Base-by-base conservation (phyloP, 2,113 vertebrate species). In the Grantiella picta region DNA sequence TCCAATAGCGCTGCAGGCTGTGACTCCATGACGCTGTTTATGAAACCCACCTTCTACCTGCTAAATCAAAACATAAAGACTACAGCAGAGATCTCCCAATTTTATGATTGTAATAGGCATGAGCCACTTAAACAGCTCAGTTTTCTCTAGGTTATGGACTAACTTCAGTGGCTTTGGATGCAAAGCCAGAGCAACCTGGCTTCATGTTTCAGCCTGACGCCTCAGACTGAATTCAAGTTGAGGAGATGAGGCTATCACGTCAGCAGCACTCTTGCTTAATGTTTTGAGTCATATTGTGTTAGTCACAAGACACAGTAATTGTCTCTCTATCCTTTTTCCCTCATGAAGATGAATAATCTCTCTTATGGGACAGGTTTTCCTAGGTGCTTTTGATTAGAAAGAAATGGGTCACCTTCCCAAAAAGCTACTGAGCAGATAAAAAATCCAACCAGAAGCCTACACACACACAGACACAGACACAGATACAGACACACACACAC, bases 201-300 rank as follows among this genome's bases (percentile, higher is more conserved):
- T 89, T 69, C 57, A 63, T 28, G 14, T 76, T 71, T 79, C 83
- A 68, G 44, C 57, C 22, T 57, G 65, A 66, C 4, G 23, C 7
- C 36, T 88, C 89, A 88, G 23, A 42, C 35, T 60, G 73, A 82
- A 82, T 87, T 96, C 64, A 93, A 88, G 40, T 42, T 53, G 69
- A 44, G 31, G 86, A 86, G 83, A 94, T 63, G 57, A 95, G 57
- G 28, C 56, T 81, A 94, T 92, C 78, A 66, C 17, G 3, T 94
- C 92, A 96, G 84, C 91, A 88, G 73, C 86, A 85, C 76, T 91
- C 64, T 96, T 96, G 83, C 89, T 94, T 83, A 90, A 94, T 36
- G 12, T 49, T 87, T 96, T 92, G 92, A 97, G 92, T 97, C 95
- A 15, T 23, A 91, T 85, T 92, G 47, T 66, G 22, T 97, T 60